These are phyloP conservation scores for Acrossocheilus wenchowensis DNA, from an alignment of 2,797 vertebrate species.

Conservation along the genomic window DNA sequence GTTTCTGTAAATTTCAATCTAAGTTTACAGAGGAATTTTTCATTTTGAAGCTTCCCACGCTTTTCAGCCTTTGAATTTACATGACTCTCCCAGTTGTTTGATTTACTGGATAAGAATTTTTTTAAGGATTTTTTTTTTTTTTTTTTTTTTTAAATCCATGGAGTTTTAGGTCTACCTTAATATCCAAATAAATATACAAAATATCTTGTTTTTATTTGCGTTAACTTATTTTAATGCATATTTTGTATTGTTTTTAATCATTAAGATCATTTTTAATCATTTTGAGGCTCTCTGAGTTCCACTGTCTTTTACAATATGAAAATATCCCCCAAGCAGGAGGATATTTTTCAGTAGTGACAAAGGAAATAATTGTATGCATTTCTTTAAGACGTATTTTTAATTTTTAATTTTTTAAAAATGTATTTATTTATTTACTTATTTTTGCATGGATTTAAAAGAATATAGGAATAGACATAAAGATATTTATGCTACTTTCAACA, in stretches of 20 bases:
- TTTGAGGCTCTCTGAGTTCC: not conserved
- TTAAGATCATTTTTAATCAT: too few species aligned
- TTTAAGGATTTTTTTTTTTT: too few species aligned
- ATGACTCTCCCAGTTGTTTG: not conserved
- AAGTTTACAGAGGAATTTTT: not conserved
- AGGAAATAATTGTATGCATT: too few species aligned
- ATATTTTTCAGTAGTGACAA: not conserved
- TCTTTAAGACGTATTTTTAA: too few species aligned
- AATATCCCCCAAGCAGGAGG: not conserved
- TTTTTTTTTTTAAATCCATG: not conserved
- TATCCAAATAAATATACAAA: not conserved
- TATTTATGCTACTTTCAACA: not conserved
- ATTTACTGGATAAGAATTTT: not conserved
- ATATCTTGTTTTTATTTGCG: not conserved
- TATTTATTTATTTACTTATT: too few species aligned
- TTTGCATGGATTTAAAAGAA: not conserved
- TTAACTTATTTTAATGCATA: not conserved
- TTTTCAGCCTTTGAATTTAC: not conserved
- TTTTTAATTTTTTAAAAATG: too few species aligned
- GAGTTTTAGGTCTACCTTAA: not conserved
- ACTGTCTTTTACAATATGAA: not conserved
- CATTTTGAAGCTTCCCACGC: not conserved
- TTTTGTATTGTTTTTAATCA: not conserved
- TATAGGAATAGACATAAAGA: too few species aligned
- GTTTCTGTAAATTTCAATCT: not conserved